Evolutionary conservation across 1,140 invertebrate species (phyloP).

Genomic region (Galleria mellonella): DNA sequence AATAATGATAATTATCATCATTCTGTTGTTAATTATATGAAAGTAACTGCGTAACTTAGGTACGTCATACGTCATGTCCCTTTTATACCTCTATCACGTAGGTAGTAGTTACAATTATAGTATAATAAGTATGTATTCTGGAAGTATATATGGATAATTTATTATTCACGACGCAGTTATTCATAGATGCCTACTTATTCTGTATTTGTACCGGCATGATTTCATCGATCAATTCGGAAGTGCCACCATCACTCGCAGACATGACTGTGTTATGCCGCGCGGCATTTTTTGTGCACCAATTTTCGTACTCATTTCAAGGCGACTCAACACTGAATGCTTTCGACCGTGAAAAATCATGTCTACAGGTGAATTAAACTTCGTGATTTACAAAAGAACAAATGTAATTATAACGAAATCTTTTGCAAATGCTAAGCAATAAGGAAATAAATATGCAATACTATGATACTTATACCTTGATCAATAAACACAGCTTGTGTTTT

Average conservation of each 20-base stretch:
- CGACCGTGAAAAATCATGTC: constrained; percentile 25
- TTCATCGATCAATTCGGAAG: constrained; percentile 16
- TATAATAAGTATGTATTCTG: no score
- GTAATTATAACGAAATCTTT: no score
- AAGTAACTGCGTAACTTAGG: no score
- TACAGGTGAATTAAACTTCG: constrained; percentile 18
- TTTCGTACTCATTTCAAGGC: constrained; percentile 10
- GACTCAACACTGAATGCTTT: constrained; percentile 2
- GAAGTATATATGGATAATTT: not conserved
- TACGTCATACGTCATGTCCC: no score
- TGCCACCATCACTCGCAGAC: constrained; percentile 2
- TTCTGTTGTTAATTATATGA: no score
- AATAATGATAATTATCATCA: no score
- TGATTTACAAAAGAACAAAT: not conserved
- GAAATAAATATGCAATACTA: no score
- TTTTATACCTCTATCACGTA: no score
- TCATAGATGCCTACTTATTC: not conserved
- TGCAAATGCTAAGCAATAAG: no score
- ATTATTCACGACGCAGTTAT: not conserved
- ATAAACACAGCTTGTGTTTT: no score
- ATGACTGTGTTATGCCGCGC: not conserved
- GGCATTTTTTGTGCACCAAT: not conserved
- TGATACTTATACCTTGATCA: no score
- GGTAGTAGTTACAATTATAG: no score
- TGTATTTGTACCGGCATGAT: constrained; percentile 13